A percentile compares a stretch with the other conserved stretches of the same genome.
Evolutionary conservation across 1,140 invertebrate species (phyloP).

Genomic region (Lordiphosa collinella): DNA sequence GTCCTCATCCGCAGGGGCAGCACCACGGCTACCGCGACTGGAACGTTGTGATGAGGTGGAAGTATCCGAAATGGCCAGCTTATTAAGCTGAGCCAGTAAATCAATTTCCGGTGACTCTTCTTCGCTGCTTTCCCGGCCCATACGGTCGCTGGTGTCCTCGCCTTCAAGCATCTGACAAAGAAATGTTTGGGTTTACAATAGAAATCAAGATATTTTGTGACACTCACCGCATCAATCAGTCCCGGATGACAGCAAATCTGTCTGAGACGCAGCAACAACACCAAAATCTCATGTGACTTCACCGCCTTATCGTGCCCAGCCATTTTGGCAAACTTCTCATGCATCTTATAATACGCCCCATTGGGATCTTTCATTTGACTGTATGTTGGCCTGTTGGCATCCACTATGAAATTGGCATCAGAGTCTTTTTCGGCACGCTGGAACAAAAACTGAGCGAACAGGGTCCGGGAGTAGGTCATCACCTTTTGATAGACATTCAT

Average conservation of each 20-base stretch:
- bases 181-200: neutral
- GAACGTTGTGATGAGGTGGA: constrained; percentile 8
- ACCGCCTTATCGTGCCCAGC: constrained; percentile 83
- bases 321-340: constrained; percentile 83
- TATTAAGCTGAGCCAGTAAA: constrained; percentile 83
- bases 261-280: constrained; percentile 89
- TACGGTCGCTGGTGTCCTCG: constrained; percentile 76
- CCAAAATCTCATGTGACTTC: constrained; percentile 88
- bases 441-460: constrained; percentile 88
- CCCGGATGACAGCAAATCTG: constrained; percentile 94
- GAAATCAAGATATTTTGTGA: neutral
- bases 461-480: constrained; percentile 85
- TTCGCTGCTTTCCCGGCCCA: constrained; percentile 77
- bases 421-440: constrained; percentile 86
- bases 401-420: constrained; percentile 52
- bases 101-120: constrained; percentile 80
- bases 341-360: constrained; percentile 81
- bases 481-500: constrained; percentile 89
- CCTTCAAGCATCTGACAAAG: constrained; percentile 82
- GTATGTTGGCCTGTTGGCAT: constrained; percentile 51
- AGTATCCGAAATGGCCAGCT: constrained; percentile 81
- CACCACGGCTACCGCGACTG: constrained; percentile 23
- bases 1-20: neutral
- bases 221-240: constrained; percentile 82
- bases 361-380: constrained; percentile 79